phyloP scores from a whole-genome alignment of 2,888 invertebrate genomes.

The Scaptodrosophila latifasciaeformis region DNA sequence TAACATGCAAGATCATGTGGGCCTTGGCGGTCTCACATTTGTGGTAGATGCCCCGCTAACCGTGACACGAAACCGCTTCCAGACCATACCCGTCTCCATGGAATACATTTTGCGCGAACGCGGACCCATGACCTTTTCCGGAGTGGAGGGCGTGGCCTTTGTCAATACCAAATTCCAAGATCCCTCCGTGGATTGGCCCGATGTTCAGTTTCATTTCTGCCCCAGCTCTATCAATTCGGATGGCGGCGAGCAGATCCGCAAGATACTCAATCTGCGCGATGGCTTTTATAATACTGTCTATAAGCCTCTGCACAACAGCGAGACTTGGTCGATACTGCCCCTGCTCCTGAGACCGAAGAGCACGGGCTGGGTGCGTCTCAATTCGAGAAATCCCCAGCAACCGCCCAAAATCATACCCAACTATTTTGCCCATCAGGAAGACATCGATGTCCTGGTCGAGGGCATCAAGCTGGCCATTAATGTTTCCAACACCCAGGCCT shows the following conservation, averaged over 20 bases:
- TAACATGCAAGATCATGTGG: conserved; percentile 92
- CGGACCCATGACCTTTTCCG: conserved; percentile 89
- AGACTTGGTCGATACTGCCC: conserved; percentile 90
- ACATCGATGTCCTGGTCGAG: conserved; percentile 85
- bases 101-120: conserved; percentile 88
- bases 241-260: conserved; percentile 85
- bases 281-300: conserved; percentile 90
- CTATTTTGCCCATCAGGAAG: conserved; percentile 90
- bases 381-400: conserved; percentile 86
- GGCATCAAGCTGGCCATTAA: conserved; percentile 90
- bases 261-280: conserved; percentile 84
- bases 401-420: conserved; percentile 93
- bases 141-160: conserved; percentile 91
- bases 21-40: conserved; percentile 89
- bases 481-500: conserved; percentile 86
- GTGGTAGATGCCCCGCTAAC: conserved; percentile 87
- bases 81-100: conserved; percentile 84
- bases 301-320: conserved; percentile 85
- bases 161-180: conserved; percentile 92
- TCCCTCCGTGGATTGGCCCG: conserved; percentile 84
- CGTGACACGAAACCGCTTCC: conserved; percentile 85
- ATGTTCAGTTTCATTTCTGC: conserved; percentile 90
- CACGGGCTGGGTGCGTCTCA: conserved; percentile 89
- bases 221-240: conserved; percentile 90
- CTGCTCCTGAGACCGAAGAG: conserved; percentile 89